Evolutionary conservation across 1,140 invertebrate species (phyloP).

Genomic region (Sipha flava): DNA sequence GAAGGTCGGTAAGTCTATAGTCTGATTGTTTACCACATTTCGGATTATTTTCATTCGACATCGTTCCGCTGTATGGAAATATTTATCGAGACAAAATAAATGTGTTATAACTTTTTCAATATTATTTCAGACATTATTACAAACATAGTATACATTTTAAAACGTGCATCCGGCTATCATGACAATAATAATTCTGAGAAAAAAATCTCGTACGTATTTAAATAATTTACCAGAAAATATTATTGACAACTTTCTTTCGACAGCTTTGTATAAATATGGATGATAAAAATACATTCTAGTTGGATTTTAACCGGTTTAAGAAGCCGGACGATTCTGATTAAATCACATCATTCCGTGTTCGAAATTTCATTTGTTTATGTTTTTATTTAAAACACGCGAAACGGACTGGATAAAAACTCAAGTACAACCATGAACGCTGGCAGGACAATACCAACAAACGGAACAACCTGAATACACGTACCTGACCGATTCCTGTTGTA

Average conservation of each 20-base stretch:
- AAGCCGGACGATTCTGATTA: too few relatives aligned
- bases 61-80: too few relatives aligned
- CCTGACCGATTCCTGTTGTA: too few relatives aligned
- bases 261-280: background rate
- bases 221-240: background rate
- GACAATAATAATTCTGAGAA: background rate
- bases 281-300: background rate
- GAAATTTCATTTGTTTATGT: too few relatives aligned
- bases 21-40: background rate
- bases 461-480: too few relatives aligned
- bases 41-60: background rate
- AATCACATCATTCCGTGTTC: too few relatives aligned
- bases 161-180: background rate
- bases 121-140: background rate
- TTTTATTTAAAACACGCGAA: too few relatives aligned
- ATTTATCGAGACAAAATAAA: background rate
- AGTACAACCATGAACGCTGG: too few relatives aligned
- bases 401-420: too few relatives aligned
- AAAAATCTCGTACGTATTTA: background rate
- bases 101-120: background rate
- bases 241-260: background rate
- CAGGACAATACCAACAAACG: too few relatives aligned
- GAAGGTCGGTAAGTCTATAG: background rate
- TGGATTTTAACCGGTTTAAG: background rate
- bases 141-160: background rate